These are phyloP conservation scores for Tadarida brasiliensis DNA, from an alignment of 2,797 vertebrate genomes.

Conservation along the genomic window DNA sequence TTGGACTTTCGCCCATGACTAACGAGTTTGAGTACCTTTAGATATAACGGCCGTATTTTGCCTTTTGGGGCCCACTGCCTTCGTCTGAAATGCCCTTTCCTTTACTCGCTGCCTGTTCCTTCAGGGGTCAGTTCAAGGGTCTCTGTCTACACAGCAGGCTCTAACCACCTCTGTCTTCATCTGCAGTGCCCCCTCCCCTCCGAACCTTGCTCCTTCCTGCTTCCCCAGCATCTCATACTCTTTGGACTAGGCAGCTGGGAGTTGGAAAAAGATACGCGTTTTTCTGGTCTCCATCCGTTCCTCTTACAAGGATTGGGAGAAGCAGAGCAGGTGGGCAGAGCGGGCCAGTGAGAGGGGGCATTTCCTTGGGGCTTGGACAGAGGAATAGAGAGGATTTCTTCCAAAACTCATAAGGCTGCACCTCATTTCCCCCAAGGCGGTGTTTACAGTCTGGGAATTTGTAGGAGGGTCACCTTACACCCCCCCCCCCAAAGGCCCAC, in stretches of 20 bases:
- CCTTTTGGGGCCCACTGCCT: background rate
- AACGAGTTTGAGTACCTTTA: constrained; percentile 28
- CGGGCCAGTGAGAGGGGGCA: background rate
- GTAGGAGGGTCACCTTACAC: background rate
- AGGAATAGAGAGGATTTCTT: background rate
- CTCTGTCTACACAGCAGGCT: background rate
- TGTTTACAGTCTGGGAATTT: background rate
- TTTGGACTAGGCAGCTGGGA: background rate
- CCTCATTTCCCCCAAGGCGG: constrained; percentile 9
- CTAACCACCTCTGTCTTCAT: background rate
- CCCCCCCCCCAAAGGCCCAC: background rate
- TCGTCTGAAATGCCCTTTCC: background rate
- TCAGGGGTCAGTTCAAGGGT: background rate
- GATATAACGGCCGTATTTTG: background rate
- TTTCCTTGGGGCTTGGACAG: constrained; percentile 16
- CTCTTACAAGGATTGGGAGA: background rate
- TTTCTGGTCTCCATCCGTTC: background rate
- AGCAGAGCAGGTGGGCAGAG: background rate
- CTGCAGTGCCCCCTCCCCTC: rapidly evolving
- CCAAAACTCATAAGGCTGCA: background rate
- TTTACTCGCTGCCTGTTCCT: background rate
- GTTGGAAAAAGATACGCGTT: background rate
- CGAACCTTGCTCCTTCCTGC: background rate
- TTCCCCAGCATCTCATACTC: background rate
- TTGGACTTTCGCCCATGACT: background rate